Conservation (phyloP, 53 echinoderm and acorn worm species). For the Crossaster papposus region DNA sequence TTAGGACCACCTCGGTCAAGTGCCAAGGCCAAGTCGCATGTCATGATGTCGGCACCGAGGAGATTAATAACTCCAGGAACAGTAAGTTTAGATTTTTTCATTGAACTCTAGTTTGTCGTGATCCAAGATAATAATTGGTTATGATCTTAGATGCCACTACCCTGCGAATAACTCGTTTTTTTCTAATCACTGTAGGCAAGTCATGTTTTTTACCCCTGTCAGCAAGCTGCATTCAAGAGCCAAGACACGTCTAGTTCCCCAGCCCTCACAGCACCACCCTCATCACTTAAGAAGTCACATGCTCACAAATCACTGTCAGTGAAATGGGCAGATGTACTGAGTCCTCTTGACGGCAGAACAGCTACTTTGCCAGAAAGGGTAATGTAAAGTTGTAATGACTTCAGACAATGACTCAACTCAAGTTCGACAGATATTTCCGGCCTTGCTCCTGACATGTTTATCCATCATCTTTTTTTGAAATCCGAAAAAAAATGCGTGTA, state of each 20-base stretch:
- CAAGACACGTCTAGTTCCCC: constrained; percentile 84
- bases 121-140: no score
- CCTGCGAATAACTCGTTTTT: background rate
- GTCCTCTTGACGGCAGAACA: constrained; percentile 57
- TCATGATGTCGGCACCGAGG: constrained; percentile 23
- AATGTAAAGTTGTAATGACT: no score
- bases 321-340: constrained; percentile 83
- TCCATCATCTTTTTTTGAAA: no score
- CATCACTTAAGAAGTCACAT: constrained; percentile 63
- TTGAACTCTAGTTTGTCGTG: background rate
- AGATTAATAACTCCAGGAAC: constrained; percentile 47
- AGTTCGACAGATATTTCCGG: no score
- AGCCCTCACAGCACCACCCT: constrained; percentile 57
- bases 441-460: no score
- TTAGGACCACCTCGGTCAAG: constrained; percentile 8
- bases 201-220: constrained; percentile 71
- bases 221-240: constrained; percentile 41
- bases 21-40: constrained; percentile 14
- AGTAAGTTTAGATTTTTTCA: constrained; percentile 16
- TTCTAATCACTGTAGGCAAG: constrained; percentile 69
- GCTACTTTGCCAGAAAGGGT: constrained; percentile 33
- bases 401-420: no score
- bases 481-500: no score
- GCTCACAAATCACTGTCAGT: constrained; percentile 61
- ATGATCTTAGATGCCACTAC: no score